Evolutionary conservation across 2,888 invertebrate species (phyloP).

Genomic region (Andrena bucephala): DNA sequence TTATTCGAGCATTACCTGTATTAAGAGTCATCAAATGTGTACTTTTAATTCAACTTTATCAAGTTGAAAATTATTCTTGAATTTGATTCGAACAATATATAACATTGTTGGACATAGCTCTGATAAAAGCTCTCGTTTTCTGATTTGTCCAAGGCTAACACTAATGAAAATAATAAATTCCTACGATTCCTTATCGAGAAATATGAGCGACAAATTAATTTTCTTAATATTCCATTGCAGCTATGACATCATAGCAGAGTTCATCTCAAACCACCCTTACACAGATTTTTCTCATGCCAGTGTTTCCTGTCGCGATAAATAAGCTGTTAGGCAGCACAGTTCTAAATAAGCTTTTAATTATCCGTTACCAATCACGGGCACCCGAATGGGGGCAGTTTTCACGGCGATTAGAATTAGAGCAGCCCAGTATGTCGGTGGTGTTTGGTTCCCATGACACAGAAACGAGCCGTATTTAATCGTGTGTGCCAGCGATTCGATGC

Average conservation of each 20-base stretch:
- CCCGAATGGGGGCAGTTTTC: slow-evolving; percentile 80
- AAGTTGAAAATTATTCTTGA: no score
- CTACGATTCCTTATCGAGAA: no score
- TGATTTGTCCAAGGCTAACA: no score
- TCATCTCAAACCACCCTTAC: background rate
- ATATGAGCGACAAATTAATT: no score
- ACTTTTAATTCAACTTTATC: no score
- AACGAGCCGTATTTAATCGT: slow-evolving; percentile 81
- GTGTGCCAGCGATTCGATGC: slow-evolving; percentile 79
- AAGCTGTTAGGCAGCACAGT: slow-evolving; percentile 31
- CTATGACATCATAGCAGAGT: background rate
- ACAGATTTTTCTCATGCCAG: slow-evolving; percentile 42
- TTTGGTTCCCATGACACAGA: slow-evolving; percentile 82
- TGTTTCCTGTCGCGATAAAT: slow-evolving; percentile 2
- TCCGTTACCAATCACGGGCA: slow-evolving; percentile 76
- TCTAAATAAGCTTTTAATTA: slow-evolving; percentile 73
- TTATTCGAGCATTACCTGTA: no score
- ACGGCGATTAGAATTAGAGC: slow-evolving; percentile 83
- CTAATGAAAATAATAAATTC: no score
- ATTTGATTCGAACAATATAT: no score
- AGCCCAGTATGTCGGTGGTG: slow-evolving; percentile 55
- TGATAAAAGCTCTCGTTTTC: no score
- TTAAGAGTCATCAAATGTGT: no score
- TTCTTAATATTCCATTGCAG: background rate
- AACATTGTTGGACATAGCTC: no score